A percentile compares a stretch with the other conserved stretches of the same genome.
These are phyloP conservation scores for Sitophilus oryzae DNA, from an alignment of 1,140 invertebrate genomes.

Conservation along the genomic window DNA sequence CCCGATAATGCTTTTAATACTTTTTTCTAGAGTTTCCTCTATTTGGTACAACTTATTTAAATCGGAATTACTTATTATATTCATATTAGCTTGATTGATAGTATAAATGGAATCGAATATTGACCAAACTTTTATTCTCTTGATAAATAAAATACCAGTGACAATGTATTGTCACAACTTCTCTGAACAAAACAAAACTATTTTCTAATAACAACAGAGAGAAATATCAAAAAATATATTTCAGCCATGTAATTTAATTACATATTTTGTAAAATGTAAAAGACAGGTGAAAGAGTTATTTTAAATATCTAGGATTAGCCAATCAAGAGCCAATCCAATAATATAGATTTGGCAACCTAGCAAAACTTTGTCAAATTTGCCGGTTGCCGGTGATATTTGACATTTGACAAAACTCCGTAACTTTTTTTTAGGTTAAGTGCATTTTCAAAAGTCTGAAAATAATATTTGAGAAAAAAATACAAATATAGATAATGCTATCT, in stretches of 20 bases:
- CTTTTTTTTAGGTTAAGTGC: neutral
- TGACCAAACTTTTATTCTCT: constrained; percentile 17
- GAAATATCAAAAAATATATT: neutral
- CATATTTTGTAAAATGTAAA: too few species aligned
- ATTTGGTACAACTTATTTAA: constrained; percentile 31
- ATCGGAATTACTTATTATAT: constrained; percentile 21
- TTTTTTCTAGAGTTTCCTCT: constrained; percentile 30
- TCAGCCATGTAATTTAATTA: neutral
- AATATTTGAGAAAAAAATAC: neutral
- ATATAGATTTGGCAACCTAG: too few species aligned
- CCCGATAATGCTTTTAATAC: constrained; percentile 11
- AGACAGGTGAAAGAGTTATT: too few species aligned
- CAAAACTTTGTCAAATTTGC: too few species aligned
- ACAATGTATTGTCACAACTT: neutral
- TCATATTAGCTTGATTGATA: constrained; percentile 13
- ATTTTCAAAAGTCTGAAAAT: neutral
- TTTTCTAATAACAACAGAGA: neutral
- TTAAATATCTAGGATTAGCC: too few species aligned
- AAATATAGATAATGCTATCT: constrained; percentile 9
- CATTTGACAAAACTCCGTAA: too few species aligned
- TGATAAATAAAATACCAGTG: neutral
- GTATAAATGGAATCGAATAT: constrained; percentile 4
- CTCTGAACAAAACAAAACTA: too few species aligned
- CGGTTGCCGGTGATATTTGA: too few species aligned
- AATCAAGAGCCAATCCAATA: too few species aligned